Evolutionary conservation across 1,140 invertebrate genomes (phyloP).

Genomic region (Akabosia matsudoensis): DNA sequence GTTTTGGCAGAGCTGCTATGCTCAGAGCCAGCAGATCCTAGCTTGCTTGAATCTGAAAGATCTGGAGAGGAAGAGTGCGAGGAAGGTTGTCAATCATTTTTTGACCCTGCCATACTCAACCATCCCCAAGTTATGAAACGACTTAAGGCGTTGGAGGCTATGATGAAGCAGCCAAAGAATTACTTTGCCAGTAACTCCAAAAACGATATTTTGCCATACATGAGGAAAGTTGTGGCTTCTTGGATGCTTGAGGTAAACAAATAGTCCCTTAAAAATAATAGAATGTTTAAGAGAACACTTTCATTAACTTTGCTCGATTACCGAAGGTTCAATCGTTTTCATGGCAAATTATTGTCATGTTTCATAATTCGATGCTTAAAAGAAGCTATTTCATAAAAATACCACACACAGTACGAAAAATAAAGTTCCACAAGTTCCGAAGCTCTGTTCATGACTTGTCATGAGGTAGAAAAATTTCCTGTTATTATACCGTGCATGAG

Average conservation of each 20-base stretch:
- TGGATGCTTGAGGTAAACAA: constrained; percentile 76
- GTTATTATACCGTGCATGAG: no score
- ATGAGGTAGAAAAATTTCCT: no score
- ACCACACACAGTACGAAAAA: no score
- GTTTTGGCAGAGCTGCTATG: constrained; percentile 45
- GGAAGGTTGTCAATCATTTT: constrained; percentile 38
- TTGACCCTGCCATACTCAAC: constrained; percentile 63
- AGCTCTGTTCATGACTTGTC: no score
- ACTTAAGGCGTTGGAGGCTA: constrained; percentile 65
- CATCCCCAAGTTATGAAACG: constrained; percentile 68
- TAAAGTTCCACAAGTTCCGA: no score
- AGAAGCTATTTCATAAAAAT: no score
- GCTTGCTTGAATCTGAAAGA: constrained; percentile 26
- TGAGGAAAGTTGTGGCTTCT: constrained; percentile 72
- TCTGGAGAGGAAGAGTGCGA: constrained; percentile 30
- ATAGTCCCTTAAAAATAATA: constrained; percentile 5
- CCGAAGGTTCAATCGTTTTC: no score
- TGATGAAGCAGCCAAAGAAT: constrained; percentile 62
- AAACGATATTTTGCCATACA: constrained; percentile 70
- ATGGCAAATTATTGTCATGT: no score
- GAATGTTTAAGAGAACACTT: no score
- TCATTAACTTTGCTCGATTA: no score
- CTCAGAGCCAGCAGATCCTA: constrained; percentile 40
- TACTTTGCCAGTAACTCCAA: constrained; percentile 68
- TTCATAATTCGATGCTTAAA: no score